Conservation (phyloP, 2,113 vertebrate genomes). For the Leucopsar rothschildi region DNA sequence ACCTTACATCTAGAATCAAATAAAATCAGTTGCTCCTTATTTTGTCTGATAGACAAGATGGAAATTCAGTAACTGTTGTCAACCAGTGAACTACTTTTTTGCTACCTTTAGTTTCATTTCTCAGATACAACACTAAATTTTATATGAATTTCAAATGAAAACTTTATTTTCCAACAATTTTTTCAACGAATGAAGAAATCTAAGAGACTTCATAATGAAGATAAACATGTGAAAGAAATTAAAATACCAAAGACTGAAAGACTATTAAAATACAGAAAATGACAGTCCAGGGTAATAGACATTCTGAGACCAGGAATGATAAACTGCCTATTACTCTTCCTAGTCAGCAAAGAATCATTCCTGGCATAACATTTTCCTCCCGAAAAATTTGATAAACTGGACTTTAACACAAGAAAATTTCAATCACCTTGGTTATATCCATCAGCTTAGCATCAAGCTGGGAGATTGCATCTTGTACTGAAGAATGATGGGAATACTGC, state of each 20-base stretch:
- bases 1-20: background rate
- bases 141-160: background rate
- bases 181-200: background rate
- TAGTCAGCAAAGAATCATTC: background rate
- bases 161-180: background rate
- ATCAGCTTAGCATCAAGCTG: constrained; percentile 93
- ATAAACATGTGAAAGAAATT: background rate
- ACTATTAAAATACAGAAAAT: background rate
- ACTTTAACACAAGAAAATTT: background rate
- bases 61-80: background rate
- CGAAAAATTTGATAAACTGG: background rate
- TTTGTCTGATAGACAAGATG: background rate
- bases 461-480: constrained; percentile 88
- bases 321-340: background rate
- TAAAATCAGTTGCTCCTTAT: background rate
- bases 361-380: background rate
- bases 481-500: constrained; percentile 89
- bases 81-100: background rate
- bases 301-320: background rate
- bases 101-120: background rate
- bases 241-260: background rate
- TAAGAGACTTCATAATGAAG: background rate
- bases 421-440: constrained; percentile 92
- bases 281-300: background rate
- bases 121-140: background rate